A percentile compares a stretch with the other conserved stretches of the same genome.
Evolutionary conservation across 1,140 invertebrate genomes (phyloP).

Genomic region (Mamestra configurata): DNA sequence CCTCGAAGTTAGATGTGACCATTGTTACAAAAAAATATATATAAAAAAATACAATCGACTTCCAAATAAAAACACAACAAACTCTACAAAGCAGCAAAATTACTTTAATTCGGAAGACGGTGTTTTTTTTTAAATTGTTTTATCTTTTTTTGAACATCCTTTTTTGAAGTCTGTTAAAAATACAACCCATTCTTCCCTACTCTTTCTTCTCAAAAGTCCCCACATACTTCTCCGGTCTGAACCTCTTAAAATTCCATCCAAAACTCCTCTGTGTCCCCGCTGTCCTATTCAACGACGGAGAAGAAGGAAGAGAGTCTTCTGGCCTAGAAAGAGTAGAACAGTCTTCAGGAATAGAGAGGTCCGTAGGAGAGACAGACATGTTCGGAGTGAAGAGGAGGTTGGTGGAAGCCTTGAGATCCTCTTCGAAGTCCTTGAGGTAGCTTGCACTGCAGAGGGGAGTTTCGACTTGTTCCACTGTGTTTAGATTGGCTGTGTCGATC

Average conservation of each 20-base stretch:
- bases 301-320: constrained; percentile 71
- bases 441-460: constrained; percentile 85
- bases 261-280: constrained; percentile 74
- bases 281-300: constrained; percentile 67
- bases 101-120: too few species aligned
- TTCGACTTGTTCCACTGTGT: constrained; percentile 80
- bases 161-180: too few species aligned
- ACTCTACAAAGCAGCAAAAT: too few species aligned
- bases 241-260: constrained; percentile 77
- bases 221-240: constrained; percentile 66
- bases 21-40: too few species aligned
- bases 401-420: constrained; percentile 72
- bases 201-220: constrained; percentile 24
- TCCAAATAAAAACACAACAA: too few species aligned
- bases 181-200: background rate
- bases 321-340: constrained; percentile 63
- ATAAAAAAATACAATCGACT: too few species aligned
- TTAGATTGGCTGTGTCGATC: constrained; percentile 78
- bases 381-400: constrained; percentile 67
- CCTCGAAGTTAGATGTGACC: too few species aligned
- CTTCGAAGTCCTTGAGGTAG: constrained; percentile 75
- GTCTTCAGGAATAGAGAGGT: constrained; percentile 70
- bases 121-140: too few species aligned
- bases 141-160: too few species aligned
- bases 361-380: constrained; percentile 66